Evolutionary conservation across 2,797 vertebrate species (phyloP).

Genomic region (Helostoma temminkii): DNA sequence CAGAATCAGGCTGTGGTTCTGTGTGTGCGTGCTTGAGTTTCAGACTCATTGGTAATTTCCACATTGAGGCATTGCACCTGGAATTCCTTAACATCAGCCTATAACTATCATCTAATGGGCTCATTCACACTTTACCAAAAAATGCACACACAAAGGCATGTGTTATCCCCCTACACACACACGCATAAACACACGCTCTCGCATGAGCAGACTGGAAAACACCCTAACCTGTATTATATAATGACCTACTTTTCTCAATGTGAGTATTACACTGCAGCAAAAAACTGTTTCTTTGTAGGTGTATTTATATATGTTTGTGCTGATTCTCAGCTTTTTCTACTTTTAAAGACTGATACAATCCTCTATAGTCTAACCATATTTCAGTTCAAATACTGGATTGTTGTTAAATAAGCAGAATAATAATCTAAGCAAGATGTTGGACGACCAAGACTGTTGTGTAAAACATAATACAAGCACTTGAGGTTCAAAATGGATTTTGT

Average conservation of each 20-base stretch:
- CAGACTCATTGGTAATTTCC: slow-evolving; percentile 52
- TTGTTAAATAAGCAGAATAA: background rate
- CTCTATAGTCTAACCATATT: background rate
- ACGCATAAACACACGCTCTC: slow-evolving; percentile 28
- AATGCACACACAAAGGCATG: slow-evolving; percentile 31
- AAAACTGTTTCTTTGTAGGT: slow-evolving; percentile 48
- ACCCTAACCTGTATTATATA: slow-evolving; percentile 79
- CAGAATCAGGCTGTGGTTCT: slow-evolving; percentile 35
- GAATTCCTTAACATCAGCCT: slow-evolving; percentile 45
- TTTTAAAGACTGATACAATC: slow-evolving; percentile 15
- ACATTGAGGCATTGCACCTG: slow-evolving; percentile 57
- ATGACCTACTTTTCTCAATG: slow-evolving; percentile 67
- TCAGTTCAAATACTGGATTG: slow-evolving; percentile 11
- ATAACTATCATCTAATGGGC: slow-evolving; percentile 59
- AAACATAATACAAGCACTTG: no score
- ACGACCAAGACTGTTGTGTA: background rate
- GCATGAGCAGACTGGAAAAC: slow-evolving; percentile 75
- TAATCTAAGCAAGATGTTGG: background rate
- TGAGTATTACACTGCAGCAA: slow-evolving; percentile 60
- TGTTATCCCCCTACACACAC: slow-evolving; percentile 23
- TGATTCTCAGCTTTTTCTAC: slow-evolving; percentile 7
- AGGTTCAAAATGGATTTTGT: no score
- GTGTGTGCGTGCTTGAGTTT: slow-evolving; percentile 4
- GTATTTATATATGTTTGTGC: slow-evolving; percentile 27
- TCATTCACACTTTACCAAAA: slow-evolving; percentile 44